Evolutionary conservation across 2,888 invertebrate genomes (phyloP), one percentile per base, ranked within the genome.

Genomic region (Priocnemis perturbator): DNA sequence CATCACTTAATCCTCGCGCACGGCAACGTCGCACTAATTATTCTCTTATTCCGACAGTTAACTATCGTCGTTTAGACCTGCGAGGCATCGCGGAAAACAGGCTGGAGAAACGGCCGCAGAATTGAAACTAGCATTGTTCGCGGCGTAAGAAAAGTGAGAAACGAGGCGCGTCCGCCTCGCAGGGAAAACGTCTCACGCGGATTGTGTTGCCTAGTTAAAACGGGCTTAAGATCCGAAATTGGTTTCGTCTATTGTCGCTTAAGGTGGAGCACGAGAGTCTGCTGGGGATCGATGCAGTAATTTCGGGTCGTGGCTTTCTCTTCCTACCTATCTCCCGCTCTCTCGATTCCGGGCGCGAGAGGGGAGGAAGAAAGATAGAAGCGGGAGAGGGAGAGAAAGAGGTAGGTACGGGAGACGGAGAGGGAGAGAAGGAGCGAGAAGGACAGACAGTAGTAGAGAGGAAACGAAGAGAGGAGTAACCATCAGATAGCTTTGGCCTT

Each of bases 401-500:
- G 47, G 11, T 26, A 30, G 63, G 15, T 9, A 7, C 47, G 7
- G 15, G 47, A 47, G 50, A 19, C 3, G 21, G 57, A 53, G 57
- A 66, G 69, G 57, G 63, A 66, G 68, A 50, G 67, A 23, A 57
- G 60, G 60, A 60, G 56, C 30, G 57, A 37, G 69, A 47, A 52
- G 19, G 65, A 48, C n/a, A 17, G 19, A 50, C 5, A 50, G 50
- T 5, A 50, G 50, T 19, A n/a, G 55, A 26, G 21, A 21, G 21
- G 26, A 55, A 55, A 57, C 55, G 63, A 65, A 68, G 62, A 47
- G 45, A 70, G 73, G 70, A 68, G 66, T 65, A 53, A 72, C 65
- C 71, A 82, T 82, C 81, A 77, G 81, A 82, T 82, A 82, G 74
- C 81, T 73, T 73, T 67, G 71, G 73, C 76, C 77, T 77, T 78